Base-by-base conservation (phyloP, 2,888 invertebrate genomes). In the Pheosia gnoma region DNA sequence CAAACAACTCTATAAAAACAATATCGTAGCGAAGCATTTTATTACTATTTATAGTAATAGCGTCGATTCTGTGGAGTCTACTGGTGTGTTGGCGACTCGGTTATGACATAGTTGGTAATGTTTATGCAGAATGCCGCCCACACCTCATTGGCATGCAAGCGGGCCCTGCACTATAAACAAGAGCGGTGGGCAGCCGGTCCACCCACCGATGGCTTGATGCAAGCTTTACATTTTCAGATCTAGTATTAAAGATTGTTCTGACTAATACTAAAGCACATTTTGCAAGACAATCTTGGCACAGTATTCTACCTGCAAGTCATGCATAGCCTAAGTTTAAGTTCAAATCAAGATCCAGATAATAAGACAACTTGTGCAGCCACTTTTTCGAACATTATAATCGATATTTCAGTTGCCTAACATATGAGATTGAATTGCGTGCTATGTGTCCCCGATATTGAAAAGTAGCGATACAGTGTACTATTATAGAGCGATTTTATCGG, bases 131-230 rank as follows among this genome's bases (percentile, higher is more conserved):
- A 78, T 67, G 70, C 69, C 83, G 81, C 91, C 91, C 84, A 90
- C 91, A 85, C 84, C 62, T 84, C 82, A 87, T 89, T 86, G 84
- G 80, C 82, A 88, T 89, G 89, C 85, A 87, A 82, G 84, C 85
- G 78, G 83, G 85, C 79, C 84, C 74, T 67, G 71, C 59, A 68
- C 74, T 83, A 85, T 87, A 86, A 87, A 88, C 85, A 82, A 83
- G 81, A 79, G 77, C 78, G 74, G 77, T 70, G 77, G 72, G 67
- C 70, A 73, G 79, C 86, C 81, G 84, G 87, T 87, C 81, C 89
- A 82, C 89, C 89, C 87, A 90, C 90, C 68, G 71, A 43, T 7
- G 62, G 61, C 72, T 67, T 62, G 66, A 62, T 70, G 67, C 56
- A 49, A 57, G 58, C 47, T 47, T 3, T n/a, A 39, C 41, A 56